phyloP scores from a whole-genome alignment of 2,888 invertebrate genomes.

The Thereva unica region DNA sequence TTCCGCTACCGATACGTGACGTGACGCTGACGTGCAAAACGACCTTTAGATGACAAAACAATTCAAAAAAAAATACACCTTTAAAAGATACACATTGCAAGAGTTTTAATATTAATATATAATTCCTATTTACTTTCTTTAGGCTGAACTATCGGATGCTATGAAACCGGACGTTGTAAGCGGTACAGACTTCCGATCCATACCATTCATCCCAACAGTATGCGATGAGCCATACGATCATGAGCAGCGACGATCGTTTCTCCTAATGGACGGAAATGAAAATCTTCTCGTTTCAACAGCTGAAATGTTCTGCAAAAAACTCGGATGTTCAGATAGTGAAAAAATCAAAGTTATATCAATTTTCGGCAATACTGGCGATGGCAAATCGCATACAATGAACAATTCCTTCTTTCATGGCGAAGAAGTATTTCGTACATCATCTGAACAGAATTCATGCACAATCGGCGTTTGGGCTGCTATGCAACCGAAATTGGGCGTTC shows the following conservation, averaged over 20 bases:
- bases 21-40: no score
- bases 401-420: constrained; percentile 69
- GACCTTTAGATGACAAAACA: no score
- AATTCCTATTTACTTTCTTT: constrained; percentile 34
- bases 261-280: constrained; percentile 67
- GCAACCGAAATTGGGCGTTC: constrained; percentile 66
- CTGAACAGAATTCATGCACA: constrained; percentile 69
- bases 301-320: constrained; percentile 60
- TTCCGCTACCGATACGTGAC: no score
- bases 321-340: constrained; percentile 53
- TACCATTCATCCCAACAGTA: constrained; percentile 50
- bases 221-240: constrained; percentile 47
- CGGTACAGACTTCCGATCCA: constrained; percentile 52
- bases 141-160: constrained; percentile 46
- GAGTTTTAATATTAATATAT: not conserved
- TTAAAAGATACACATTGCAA: not conserved
- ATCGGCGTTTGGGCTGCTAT: constrained; percentile 79
- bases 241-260: constrained; percentile 51
- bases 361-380: constrained; percentile 84
- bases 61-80: no score
- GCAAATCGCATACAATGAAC: constrained; percentile 79
- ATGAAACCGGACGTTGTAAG: constrained; percentile 49
- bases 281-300: constrained; percentile 63
- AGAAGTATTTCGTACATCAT: constrained; percentile 59
- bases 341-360: constrained; percentile 80